Evolutionary conservation across 2,113 vertebrate species (phyloP), one percentile per base, ranked within the genome.

Genomic region (Chitala chitala): DNA sequence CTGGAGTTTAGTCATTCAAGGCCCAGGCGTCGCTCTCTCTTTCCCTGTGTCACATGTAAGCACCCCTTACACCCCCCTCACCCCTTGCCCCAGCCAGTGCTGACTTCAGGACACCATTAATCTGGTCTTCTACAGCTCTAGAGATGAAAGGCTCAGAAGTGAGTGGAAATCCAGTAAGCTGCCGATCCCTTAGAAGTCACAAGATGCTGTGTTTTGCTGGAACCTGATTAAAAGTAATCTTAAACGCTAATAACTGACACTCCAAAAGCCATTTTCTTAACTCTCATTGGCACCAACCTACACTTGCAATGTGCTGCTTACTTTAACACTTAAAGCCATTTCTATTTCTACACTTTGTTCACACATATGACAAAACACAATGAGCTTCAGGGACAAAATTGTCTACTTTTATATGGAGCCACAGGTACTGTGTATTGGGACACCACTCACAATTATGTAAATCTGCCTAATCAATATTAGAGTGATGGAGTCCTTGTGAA

Each of bases 171-270:
- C 64, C 73, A 46, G 65, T 44, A 38, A 58, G 64, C 64, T 13
- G 6, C 53, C 64, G 26, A 69, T 75, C 64, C 64, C 24, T 56
- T 33, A 75, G 64, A 68, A 55, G 51, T 75, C 51, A 38, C 38
- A 22, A 42, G 26, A 42, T 31, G 51, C 36, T 5, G 63, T 55
- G 2, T 29, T 75, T 75, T 75, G 64, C 36, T 54, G 53, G 64
- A 76, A 56, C 74, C 65, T 69, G 70, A 78, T 75, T 75, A 75
- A 59, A 75, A 76, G 74, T 64, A 38, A 63, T 58, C 64, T 64
- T 54, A 56, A 61, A 69, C 63, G 71, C 53, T 68, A 72, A 72
- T 72, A 72, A 72, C 58, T 59, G 46, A 61, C 54, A 78, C 48
- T 36, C 63, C 44, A 65, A 74, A 74, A 69, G 46, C 64, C 78